Evolutionary conservation across 1,140 invertebrate genomes (phyloP).

Genomic region (Ips nitidus): DNA sequence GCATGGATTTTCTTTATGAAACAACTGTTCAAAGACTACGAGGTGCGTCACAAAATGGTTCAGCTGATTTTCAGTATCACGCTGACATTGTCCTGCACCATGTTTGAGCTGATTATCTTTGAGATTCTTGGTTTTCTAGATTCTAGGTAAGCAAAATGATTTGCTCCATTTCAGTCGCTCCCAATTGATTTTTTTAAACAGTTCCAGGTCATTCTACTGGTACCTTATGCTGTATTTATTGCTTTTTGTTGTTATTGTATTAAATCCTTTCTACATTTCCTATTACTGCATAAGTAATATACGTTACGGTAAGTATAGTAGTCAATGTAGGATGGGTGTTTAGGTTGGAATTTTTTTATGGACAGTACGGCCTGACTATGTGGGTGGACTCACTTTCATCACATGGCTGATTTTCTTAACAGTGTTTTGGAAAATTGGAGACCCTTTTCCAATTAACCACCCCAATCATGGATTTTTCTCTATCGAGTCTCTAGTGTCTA

Average conservation of each 20-base stretch:
- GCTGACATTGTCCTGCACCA: constrained; percentile 96
- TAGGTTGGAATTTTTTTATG: constrained; percentile 44
- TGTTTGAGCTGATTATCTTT: constrained; percentile 99
- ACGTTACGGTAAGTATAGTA: constrained; percentile 73
- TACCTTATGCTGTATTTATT: constrained; percentile 88
- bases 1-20: constrained; percentile 99
- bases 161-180: constrained; percentile 4
- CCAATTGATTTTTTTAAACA: constrained; percentile 54
- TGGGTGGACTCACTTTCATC: constrained; percentile 77
- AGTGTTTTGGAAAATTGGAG: constrained; percentile 98
- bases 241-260: constrained; percentile 91
- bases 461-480: constrained; percentile 90
- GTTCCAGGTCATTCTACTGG: constrained; percentile 96
- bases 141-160: constrained; percentile 48
- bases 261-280: constrained; percentile 97
- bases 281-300: constrained; percentile 94
- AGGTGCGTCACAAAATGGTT: constrained; percentile 92
- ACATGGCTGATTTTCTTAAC: constrained; percentile 93
- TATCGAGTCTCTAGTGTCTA: constrained; percentile 94
- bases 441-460: constrained; percentile 97
- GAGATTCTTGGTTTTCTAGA: constrained; percentile 96
- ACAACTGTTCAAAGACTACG: constrained; percentile 97
- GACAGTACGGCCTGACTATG: constrained; percentile 77
- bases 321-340: background rate
- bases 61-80: constrained; percentile 96